phyloP scores from a whole-genome alignment of 1,140 invertebrate species.

The Pachypeltis micranthus region DNA sequence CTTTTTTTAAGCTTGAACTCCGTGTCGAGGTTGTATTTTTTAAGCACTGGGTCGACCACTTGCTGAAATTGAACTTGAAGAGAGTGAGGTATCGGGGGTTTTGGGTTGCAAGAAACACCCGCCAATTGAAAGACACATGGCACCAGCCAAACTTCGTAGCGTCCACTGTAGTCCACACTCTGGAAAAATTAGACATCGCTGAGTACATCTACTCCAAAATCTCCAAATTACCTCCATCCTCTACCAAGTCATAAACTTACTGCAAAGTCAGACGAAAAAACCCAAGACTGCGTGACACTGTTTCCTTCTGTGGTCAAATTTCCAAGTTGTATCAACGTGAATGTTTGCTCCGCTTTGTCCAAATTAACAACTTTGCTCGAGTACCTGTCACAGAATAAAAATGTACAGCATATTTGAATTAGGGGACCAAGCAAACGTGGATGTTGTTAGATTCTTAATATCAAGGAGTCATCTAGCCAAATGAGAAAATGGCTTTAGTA shows the following conservation, averaged over 20 bases:
- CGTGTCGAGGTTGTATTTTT: not conserved
- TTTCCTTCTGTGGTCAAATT: not conserved
- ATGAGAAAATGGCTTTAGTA: too few species aligned
- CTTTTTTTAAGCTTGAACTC: not conserved
- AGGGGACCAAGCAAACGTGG: too few species aligned
- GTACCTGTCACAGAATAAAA: not conserved
- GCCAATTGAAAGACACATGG: not conserved
- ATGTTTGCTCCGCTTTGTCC: not conserved
- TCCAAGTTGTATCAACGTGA: not conserved
- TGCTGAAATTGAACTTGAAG: not conserved
- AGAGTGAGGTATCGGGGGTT: not conserved
- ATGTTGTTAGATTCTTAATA: too few species aligned
- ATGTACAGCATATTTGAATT: too few species aligned
- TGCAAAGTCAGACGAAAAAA: slow-evolving; percentile 1
- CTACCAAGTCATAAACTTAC: not conserved
- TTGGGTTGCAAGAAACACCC: not conserved
- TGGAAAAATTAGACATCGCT: not conserved
- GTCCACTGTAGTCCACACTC: slow-evolving; percentile 4
- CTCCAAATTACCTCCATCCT: not conserved
- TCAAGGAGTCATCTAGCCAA: too few species aligned
- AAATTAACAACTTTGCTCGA: not conserved
- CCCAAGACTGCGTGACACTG: not conserved
- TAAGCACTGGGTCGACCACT: not conserved
- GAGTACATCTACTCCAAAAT: too few species aligned
- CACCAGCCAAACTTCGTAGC: not conserved